Evolutionary conservation across 2,888 invertebrate genomes (phyloP), one percentile per base, ranked within the genome.

Genomic region (Pyrochroa serraticornis): DNA sequence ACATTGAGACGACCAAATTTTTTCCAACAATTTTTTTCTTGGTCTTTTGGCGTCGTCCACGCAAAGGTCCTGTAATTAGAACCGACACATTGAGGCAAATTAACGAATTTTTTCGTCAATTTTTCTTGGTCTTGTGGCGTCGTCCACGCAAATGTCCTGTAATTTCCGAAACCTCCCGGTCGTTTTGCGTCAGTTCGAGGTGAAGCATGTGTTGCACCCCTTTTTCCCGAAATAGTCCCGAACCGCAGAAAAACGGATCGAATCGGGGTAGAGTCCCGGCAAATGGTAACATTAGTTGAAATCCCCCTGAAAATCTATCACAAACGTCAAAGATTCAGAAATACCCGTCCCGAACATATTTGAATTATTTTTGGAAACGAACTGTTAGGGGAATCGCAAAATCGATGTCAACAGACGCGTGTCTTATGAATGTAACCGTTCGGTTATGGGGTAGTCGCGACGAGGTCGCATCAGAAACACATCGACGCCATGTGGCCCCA

Each of bases 291-390:
- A 62, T 62, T 59, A 60, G 60, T 57, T 47, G 50, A 51, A 52
- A 57, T 60, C 56, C 66, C 63, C 62, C 45, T 55, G 63, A 66
- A 64, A 67, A 73, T 73, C 67, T 66, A 72, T 73, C 71, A 69
- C 71, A 65, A 70, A 71, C 64, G 72, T 72, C 70, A 71, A 67
- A 70, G 68, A 65, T 65, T 68, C 65, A 58, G 64, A 67, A 66
- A 67, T 68, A 68, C 58, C 54, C 62, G 58, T 66, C 58, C 64
- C 58, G 62, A 64, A 58, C 60, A 56, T 58, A 54, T 64, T 66
- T 69, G 63, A 54, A 67, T 66, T 72, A 71, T 72, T 72, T 72
- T 68, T 65, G 71, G 72, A 70, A 71, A 63, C 13, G 34, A 3
- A 5, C 3, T 3, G 22, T 45, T 52, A 41, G 58, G 61, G 53